Percentiles rank a stretch among this genome's conserved stretches.
Evolutionary conservation across 2,797 vertebrate species (phyloP).

Genomic region (Cichlasoma orientale): DNA sequence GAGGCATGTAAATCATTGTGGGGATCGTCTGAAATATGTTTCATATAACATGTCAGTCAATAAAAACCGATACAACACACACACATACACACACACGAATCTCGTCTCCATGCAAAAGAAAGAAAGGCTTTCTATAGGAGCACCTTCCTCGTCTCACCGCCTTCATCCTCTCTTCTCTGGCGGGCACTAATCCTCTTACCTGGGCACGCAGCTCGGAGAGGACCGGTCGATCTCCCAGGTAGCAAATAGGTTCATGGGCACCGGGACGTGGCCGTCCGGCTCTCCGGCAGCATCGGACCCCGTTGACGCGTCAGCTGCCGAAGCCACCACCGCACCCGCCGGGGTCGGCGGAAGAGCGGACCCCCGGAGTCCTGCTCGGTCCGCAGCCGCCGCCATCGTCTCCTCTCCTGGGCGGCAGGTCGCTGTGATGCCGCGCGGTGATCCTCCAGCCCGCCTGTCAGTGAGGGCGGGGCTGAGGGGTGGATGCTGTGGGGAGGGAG

Average conservation of each 20-base stretch:
- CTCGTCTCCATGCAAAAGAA: no score
- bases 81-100: background rate
- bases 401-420: slow-evolving; percentile 10
- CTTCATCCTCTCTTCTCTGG: background rate
- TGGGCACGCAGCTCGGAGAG: slow-evolving; percentile 78
- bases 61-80: background rate
- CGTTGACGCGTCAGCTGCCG: background rate
- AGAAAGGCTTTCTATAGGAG: background rate
- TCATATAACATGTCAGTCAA: no score
- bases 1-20: no score
- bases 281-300: slow-evolving; percentile 17
- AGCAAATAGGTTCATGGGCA: slow-evolving; percentile 80
- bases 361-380: slow-evolving; percentile 60
- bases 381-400: slow-evolving; percentile 67
- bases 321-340: background rate
- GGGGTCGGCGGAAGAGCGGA: slow-evolving; percentile 29
- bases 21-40: no score
- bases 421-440: background rate
- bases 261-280: slow-evolving; percentile 23
- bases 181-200: slow-evolving; percentile 34
- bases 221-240: slow-evolving; percentile 80
- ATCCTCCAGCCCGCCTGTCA: background rate
- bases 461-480: slow-evolving; percentile 9
- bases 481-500: background rate
- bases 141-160: background rate